Base-by-base conservation (phyloP, 2,797 vertebrate species). In the Liparis tanakae region DNA sequence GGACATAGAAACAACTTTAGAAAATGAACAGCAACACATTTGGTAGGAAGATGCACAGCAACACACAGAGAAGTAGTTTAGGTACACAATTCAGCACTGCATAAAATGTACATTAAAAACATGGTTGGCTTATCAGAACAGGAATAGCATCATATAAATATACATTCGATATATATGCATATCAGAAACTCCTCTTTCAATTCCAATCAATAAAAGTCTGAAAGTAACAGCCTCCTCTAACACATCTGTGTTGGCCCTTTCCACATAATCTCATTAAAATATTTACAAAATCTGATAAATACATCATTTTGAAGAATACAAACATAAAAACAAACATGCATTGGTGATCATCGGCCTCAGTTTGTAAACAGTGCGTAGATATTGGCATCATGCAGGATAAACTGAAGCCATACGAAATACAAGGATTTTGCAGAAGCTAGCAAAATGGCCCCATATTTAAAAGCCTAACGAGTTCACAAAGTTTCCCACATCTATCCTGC, bases 141-240 rank as follows among this genome's bases (percentile, higher is more conserved):
- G 89, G 86, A 93, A 95, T 92, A 83, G 93, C 91, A 89, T 93
- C 90, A 94, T 96, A 96, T 92, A 96, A 96, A 97, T 96, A 86
- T 96, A 97, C 96, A 96, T 97, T 97, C 95, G 88, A 94, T 94
- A 94, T 91, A 92, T 93, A 58, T 54, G 84, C 83, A 92, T 87
- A 88, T 92, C 91, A 88, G 88, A 81, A 72, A 76, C 74, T 59
- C 39, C 43, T 58, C 67, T 61, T 54, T 56, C 69, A 59, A 70
- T 71, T 78, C 74, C 56, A 17, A 48, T 73, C 41, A 0, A 34
- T 75, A 62, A 78, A 72, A 46, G 22, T 72, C 66, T 60, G 53
- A 77, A 41, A 61, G 37, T 60, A 51, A 66, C 53, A 56, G 10
- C 53, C 36, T 61, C 33, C 43, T 72, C 62, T 55, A 7, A 39